Evolutionary conservation across 1,140 invertebrate genomes (phyloP).

Genomic region (Notospermus geniculatus): DNA sequence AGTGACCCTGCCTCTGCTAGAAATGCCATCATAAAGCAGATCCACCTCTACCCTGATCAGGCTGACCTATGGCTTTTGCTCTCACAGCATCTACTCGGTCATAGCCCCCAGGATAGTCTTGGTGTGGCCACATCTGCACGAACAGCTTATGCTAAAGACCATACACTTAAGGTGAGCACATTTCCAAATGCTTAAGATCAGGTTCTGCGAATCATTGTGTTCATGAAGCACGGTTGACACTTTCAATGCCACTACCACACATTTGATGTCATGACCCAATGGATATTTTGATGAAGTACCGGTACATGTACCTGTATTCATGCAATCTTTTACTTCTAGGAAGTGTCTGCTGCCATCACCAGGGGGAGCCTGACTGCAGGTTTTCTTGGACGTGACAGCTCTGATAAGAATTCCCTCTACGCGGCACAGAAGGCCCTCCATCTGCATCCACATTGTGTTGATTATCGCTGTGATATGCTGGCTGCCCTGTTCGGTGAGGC

Average conservation of each 20-base stretch:
- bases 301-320: constrained; percentile 2
- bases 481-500: no score
- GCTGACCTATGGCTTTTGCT: not conserved
- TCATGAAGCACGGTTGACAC: no score
- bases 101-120: not conserved
- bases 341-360: not conserved
- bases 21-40: constrained; percentile 5
- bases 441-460: constrained; percentile 18
- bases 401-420: constrained; percentile 20
- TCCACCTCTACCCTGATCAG: constrained; percentile 5
- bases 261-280: no score
- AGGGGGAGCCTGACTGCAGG: constrained; percentile 20
- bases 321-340: constrained; percentile 5
- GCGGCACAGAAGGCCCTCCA: constrained; percentile 27
- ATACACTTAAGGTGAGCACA: no score
- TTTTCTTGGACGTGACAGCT: constrained; percentile 9
- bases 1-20: not conserved
- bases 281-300: no score
- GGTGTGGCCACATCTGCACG: no score
- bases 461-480: no score
- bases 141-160: no score
- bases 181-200: no score
- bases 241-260: no score
- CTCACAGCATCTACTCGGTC: not conserved
- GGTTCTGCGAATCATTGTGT: no score